Conservation (phyloP, 2,113 vertebrate genomes). For the Erythrolamprus reginae region DNA sequence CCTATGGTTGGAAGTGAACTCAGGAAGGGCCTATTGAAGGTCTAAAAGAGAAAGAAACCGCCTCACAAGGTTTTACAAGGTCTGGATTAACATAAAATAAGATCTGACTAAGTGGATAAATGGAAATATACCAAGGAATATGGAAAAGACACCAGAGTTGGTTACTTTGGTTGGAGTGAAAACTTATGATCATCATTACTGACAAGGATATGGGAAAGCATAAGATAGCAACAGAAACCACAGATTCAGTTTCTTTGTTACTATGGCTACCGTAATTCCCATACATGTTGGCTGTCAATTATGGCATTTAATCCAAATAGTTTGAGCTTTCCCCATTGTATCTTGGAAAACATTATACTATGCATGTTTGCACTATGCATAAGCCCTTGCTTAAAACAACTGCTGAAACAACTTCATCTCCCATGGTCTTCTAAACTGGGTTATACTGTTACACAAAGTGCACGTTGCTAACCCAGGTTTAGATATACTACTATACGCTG, state of each 20-base stretch:
- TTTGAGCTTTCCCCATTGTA: background rate
- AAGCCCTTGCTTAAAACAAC: background rate
- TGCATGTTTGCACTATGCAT: background rate
- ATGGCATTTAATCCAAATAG: too few relatives aligned
- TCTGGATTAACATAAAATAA: background rate
- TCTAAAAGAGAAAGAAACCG: background rate
- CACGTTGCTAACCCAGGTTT: background rate
- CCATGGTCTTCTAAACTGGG: background rate
- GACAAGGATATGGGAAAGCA: background rate
- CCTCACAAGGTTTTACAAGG: too few relatives aligned
- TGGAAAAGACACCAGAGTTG: background rate
- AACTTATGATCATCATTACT: background rate
- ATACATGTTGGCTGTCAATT: background rate
- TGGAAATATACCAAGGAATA: background rate
- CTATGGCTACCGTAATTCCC: background rate
- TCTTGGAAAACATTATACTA: background rate
- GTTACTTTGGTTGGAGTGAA: background rate
- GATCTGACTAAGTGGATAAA: background rate
- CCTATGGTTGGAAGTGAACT: background rate
- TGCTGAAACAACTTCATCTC: background rate
- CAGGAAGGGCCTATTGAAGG: background rate
- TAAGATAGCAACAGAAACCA: background rate
- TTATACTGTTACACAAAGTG: background rate
- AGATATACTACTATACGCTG: background rate
- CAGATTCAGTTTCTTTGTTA: background rate